Evolutionary conservation across 2,113 vertebrate species (phyloP), one percentile per base, ranked within the genome.

Genomic region (Corythoichthys haematopterus): DNA sequence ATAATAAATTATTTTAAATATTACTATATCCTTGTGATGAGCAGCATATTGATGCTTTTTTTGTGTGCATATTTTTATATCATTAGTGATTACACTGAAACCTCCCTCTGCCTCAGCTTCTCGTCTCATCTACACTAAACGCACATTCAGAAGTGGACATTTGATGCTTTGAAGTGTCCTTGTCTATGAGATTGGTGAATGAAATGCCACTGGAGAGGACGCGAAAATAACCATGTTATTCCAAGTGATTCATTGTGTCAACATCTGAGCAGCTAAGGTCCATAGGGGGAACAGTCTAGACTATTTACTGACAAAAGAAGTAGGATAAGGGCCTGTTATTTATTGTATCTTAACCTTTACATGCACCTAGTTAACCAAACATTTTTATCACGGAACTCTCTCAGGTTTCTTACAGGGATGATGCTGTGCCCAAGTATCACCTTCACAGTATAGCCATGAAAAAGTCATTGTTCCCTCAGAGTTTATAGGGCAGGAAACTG

Each of bases 191-290:
- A 82, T 90, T 60, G 86, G 70, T 76, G 83, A 91, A 91, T 76
- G 82, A 89, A 94, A 93, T 89, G 88, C 16, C 79, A 85, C 85
- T 89, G 79, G 85, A 82, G 91, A 81, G 88, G 89, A 88, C 85
- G 84, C 79, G 76, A 86, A 91, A 92, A 88, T 87, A 91, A 90
- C 84, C 86, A 86, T 91, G 87, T 91, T 91, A 84, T 92, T 93
- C 87, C 81, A 74, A 66, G 62, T 88, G 87, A 84, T 90, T 58
- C 80, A 81, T 84, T 91, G 85, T 83, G 90, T 88, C 86, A 92
- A 91, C 84, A 80, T 87, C 84, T 83, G 66, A 70, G 80, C 58
- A 43, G 57, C 66, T 47, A 74, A 69, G 69, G 66, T 68, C 73
- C 67, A 63, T 36, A 83, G 75, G 80, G 78, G 79, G 78, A 85